phyloP scores from a whole-genome alignment of 2,888 invertebrate genomes.

The Pristionchus exspectatus region DNA sequence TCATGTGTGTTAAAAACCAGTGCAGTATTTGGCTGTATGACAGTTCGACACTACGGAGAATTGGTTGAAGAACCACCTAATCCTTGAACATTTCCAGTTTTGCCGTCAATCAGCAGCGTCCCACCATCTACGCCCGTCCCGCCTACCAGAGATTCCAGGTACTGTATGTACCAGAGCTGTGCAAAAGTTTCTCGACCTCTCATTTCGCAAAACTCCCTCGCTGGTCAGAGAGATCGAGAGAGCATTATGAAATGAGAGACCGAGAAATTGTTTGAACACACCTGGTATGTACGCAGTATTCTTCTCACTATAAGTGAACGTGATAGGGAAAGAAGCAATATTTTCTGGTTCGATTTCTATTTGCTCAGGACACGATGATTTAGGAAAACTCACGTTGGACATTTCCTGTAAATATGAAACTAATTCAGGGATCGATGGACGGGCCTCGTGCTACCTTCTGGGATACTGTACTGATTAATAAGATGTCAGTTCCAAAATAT shows the following conservation, averaged over 20 bases:
- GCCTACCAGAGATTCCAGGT: not conserved
- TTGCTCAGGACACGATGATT: no score
- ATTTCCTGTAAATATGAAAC: not conserved
- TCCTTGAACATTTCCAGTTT: not conserved
- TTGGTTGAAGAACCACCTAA: not conserved
- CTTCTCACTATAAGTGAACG: no score
- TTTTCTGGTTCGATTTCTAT: no score
- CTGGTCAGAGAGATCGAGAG: no score
- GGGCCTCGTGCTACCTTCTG: constrained; percentile 34
- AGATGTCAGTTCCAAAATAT: not conserved
- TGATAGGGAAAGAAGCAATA: no score
- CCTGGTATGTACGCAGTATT: no score
- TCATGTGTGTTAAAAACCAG: not conserved
- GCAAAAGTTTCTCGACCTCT: no score
- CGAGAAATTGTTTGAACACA: no score
- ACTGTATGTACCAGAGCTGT: no score
- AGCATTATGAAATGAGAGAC: no score
- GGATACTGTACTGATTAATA: constrained; percentile 34
- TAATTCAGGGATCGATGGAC: constrained; percentile 32
- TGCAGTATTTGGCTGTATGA: not conserved
- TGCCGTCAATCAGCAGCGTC: constrained; percentile 15
- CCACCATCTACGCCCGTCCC: constrained; percentile 11
- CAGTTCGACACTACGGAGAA: not conserved
- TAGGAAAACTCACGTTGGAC: no score
- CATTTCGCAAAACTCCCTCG: no score